Evolutionary conservation across 2,797 vertebrate genomes (phyloP).

Genomic region (Sebastes oblongus): DNA sequence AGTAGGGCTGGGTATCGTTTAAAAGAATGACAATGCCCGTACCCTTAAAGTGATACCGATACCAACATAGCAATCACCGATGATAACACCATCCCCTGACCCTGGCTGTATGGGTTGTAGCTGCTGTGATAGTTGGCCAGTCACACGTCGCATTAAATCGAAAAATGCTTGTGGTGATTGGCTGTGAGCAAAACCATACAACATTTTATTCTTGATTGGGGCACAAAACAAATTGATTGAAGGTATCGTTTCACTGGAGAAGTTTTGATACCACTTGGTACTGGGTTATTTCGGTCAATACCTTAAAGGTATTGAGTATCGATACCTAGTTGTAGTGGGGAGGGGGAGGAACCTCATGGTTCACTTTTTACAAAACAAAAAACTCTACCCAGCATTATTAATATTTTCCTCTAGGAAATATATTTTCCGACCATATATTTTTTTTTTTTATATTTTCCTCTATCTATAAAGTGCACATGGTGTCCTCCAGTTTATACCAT

Average conservation of each 20-base stretch:
- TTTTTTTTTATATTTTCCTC: no score
- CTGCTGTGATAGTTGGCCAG: accelerated
- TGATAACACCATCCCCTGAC: no score
- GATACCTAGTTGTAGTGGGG: accelerated
- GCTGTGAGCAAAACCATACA: no score
- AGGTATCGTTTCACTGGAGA: no score
- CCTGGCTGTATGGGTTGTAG: accelerated
- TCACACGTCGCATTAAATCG: no score
- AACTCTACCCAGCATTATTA: accelerated
- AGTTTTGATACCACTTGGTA: no score
- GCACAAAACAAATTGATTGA: no score
- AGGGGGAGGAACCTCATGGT: background rate
- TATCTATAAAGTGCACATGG: background rate
- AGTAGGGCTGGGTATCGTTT: background rate
- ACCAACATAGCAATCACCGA: no score
- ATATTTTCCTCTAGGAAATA: background rate
- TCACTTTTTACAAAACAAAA: background rate
- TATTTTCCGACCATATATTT: no score
- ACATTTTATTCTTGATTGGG: no score
- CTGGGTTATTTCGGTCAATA: no score
- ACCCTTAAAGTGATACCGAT: background rate
- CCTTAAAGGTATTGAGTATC: no score
- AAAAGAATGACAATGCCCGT: accelerated
- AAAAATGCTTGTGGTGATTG: accelerated
- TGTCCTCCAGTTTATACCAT: background rate